Evolutionary conservation across 1,140 invertebrate species (phyloP).

Genomic region (Zaprionus ornatus): DNA sequence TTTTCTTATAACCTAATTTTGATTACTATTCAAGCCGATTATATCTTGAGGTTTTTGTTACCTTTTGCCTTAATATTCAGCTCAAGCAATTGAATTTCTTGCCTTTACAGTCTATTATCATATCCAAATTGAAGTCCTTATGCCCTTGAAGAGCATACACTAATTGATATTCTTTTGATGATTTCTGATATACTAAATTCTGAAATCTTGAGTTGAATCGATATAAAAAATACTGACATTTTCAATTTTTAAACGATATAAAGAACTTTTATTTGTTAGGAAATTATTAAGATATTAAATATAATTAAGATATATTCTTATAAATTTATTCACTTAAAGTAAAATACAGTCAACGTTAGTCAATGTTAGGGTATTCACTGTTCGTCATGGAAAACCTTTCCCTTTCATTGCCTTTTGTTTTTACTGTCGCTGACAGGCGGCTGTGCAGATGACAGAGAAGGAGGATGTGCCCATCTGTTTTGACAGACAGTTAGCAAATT

Average conservation of each 20-base stretch:
- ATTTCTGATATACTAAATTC: too few species aligned
- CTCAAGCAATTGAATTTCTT: neutral
- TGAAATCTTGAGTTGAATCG: neutral
- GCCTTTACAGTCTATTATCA: neutral
- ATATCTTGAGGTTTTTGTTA: neutral
- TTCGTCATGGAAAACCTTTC: neutral
- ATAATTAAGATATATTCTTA: neutral
- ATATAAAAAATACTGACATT: neutral
- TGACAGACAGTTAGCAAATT: constrained; percentile 11
- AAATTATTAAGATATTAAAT: neutral
- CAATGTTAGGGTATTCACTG: neutral
- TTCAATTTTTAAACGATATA: neutral
- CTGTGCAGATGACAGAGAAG: neutral
- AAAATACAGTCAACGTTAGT: too few species aligned
- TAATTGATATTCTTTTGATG: neutral
- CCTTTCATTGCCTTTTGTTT: neutral
- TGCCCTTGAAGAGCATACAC: neutral
- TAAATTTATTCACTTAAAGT: neutral
- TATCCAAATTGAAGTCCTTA: neutral
- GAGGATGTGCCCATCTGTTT: constrained; percentile 1
- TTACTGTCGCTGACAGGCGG: neutral
- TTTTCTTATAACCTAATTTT: too few species aligned
- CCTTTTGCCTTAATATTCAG: neutral
- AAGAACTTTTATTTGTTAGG: neutral
- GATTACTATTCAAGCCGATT: neutral